Percentiles rank a stretch among this genome's conserved stretches.
Evolutionary conservation across 2,888 invertebrate species (phyloP).

Genomic region (Acanthopleura granulata): DNA sequence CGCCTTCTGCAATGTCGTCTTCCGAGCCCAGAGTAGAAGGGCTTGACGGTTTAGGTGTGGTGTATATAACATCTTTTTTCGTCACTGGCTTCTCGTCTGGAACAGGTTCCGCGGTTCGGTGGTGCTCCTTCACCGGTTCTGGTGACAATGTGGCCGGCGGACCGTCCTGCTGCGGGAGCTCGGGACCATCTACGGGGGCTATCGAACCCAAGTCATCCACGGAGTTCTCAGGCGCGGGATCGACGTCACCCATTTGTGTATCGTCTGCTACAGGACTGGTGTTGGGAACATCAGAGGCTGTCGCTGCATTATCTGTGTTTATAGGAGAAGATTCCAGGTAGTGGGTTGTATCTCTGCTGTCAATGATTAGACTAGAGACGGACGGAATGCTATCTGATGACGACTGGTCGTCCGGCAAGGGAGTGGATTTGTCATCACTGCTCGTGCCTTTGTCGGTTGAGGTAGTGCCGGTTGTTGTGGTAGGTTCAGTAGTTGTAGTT

Average conservation of each 20-base stretch:
- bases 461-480: background rate
- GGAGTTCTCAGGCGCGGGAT: background rate
- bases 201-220: conserved; percentile 13
- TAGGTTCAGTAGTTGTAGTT: background rate
- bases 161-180: background rate
- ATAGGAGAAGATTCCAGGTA: no score
- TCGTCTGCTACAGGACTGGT: no score
- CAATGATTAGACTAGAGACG: no score
- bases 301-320: no score
- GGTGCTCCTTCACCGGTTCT: background rate
- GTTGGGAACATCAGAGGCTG: no score
- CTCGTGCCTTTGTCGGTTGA: no score
- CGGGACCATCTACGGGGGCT: conserved; percentile 6
- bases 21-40: background rate
- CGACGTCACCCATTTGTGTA: no score
- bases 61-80: background rate
- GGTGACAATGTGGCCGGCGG: conserved; percentile 1
- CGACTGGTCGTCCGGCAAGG: no score
- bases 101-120: background rate
- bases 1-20: background rate
- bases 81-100: background rate
- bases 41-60: background rate
- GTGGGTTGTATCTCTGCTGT: no score
- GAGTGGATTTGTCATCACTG: no score
- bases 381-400: no score